phyloP scores from a whole-genome alignment of 2,888 invertebrate species.

The Habrosyne pyritoides region DNA sequence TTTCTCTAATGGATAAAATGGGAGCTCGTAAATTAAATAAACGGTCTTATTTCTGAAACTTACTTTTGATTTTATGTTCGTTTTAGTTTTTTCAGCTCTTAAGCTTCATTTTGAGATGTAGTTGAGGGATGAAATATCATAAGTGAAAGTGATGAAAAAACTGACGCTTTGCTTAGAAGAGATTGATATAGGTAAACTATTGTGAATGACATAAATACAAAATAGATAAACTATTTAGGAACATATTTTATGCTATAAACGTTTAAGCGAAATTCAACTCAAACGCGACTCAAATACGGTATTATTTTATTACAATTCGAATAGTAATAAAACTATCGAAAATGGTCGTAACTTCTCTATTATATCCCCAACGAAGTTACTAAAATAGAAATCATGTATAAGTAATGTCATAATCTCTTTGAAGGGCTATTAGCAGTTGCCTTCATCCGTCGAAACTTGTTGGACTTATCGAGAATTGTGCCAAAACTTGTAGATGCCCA shows the following conservation, averaged over 20 bases:
- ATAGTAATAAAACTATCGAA: background rate
- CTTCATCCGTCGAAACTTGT: conserved; percentile 20
- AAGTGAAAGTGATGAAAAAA: too few relatives aligned
- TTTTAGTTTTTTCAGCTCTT: background rate
- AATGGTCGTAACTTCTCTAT: background rate
- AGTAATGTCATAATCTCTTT: background rate
- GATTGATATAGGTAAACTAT: too few relatives aligned
- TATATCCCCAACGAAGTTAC: background rate
- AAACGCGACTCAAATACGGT: background rate
- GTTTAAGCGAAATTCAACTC: too few relatives aligned
- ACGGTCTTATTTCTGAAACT: background rate
- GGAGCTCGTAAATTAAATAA: background rate
- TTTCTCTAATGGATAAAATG: background rate
- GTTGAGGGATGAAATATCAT: too few relatives aligned
- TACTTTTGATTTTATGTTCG: background rate
- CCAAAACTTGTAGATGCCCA: conserved; percentile 35
- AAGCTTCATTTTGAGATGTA: too few relatives aligned
- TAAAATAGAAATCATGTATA: background rate
- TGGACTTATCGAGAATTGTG: conserved; percentile 24
- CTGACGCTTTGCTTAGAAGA: too few relatives aligned
- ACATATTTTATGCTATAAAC: too few relatives aligned
- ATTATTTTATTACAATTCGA: too few relatives aligned
- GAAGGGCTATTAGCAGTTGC: background rate
- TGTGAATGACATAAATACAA: too few relatives aligned
- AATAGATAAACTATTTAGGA: too few relatives aligned